A percentile compares a stretch with the other conserved stretches of the same genome.
Evolutionary conservation across 2,113 vertebrate species (phyloP).

Genomic region (Perognathus longimembris): DNA sequence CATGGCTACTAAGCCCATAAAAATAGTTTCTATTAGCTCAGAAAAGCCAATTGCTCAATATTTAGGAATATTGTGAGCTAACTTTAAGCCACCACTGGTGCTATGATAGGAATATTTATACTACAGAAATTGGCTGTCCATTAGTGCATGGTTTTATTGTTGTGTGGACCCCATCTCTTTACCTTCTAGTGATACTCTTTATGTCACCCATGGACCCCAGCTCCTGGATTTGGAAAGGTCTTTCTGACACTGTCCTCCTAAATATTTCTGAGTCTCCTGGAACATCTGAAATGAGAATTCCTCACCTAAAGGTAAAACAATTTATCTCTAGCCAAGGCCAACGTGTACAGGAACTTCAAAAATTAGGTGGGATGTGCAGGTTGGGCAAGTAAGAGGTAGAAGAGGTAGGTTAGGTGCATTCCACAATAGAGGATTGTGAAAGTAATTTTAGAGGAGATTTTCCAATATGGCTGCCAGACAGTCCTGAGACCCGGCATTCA

Average conservation of each 20-base stretch:
- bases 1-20: background rate
- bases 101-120: background rate
- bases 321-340: background rate
- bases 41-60: background rate
- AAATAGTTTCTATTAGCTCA: background rate
- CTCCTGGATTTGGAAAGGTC: background rate
- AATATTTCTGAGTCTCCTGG: background rate
- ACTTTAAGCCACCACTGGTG: background rate
- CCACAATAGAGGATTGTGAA: background rate
- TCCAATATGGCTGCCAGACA: background rate
- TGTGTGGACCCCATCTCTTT: background rate
- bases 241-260: background rate
- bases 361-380: background rate
- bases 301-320: background rate
- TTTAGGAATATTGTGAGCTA: background rate
- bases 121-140: background rate
- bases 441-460: background rate
- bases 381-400: background rate
- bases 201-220: background rate
- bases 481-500: background rate
- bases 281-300: background rate
- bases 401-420: rapidly evolving
- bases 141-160: background rate
- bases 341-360: background rate
- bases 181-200: background rate